Evolutionary conservation across 2,888 invertebrate species (phyloP).

Genomic region (Netelia fuscicornis): DNA sequence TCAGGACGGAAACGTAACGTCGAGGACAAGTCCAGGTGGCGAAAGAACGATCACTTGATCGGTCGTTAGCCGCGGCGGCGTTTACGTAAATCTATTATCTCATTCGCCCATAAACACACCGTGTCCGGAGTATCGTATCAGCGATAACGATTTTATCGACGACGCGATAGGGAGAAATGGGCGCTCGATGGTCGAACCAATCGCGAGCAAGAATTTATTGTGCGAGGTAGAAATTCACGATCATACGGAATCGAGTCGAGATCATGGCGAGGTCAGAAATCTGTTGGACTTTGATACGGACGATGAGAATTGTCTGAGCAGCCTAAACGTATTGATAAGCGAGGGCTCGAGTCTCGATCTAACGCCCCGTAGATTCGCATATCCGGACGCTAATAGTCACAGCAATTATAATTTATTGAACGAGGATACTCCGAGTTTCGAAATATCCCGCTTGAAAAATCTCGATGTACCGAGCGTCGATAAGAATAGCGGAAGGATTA

Average conservation of each 20-base stretch:
- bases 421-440: conserved; percentile 65
- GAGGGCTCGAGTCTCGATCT: conserved; percentile 64
- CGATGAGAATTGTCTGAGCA: conserved; percentile 69
- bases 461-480: conserved; percentile 68
- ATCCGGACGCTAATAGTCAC: conserved; percentile 75
- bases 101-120: conserved; percentile 79
- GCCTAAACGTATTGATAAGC: conserved; percentile 58
- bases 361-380: conserved; percentile 67
- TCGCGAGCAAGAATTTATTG: conserved; percentile 7
- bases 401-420: conserved; percentile 71
- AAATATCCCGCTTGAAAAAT: conserved; percentile 53
- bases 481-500: conserved; percentile 72
- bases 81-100: conserved; percentile 77
- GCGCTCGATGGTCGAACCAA: neutral
- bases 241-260: conserved; percentile 49
- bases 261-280: conserved; percentile 62
- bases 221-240: conserved; percentile 58
- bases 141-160: conserved; percentile 73
- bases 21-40: neutral
- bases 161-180: conserved; percentile 60
- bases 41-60: conserved; percentile 77
- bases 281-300: conserved; percentile 69
- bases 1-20: conserved; percentile 30
- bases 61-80: conserved; percentile 73
- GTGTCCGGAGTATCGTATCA: conserved; percentile 75